phyloP scores from a whole-genome alignment of 30 jellyfish, hydroid and myxozoan genomes.

The Turritopsis rubra region DNA sequence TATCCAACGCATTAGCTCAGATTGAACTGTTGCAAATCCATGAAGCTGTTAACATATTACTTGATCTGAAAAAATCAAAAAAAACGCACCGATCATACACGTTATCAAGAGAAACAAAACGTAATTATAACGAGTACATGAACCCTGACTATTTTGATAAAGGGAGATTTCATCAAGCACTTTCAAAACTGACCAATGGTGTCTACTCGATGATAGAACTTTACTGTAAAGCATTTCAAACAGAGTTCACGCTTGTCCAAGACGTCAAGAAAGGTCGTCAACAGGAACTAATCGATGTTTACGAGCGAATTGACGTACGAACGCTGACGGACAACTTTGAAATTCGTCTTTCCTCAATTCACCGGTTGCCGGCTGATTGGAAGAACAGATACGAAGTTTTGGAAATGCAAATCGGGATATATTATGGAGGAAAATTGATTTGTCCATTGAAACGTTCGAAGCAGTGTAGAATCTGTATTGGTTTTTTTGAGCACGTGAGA shows the following conservation, averaged over 20 bases:
- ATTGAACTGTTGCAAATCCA: constrained; percentile 70
- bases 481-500: constrained; percentile 73
- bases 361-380: constrained; percentile 81
- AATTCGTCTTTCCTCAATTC: constrained; percentile 53
- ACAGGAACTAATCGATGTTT: background rate
- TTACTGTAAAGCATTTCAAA: constrained; percentile 81
- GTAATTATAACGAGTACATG: constrained; percentile 42
- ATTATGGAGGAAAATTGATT: constrained; percentile 65
- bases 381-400: constrained; percentile 48
- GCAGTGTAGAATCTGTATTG: constrained; percentile 30
- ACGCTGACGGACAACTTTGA: constrained; percentile 44
- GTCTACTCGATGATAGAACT: constrained; percentile 60
- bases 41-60: constrained; percentile 70
- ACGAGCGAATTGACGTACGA: constrained; percentile 59
- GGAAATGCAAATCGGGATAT: constrained; percentile 67
- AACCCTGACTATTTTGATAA: constrained; percentile 59
- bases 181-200: constrained; percentile 60
- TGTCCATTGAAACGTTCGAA: constrained; percentile 39
- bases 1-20: constrained; percentile 61
- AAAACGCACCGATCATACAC: constrained; percentile 15
- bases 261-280: background rate
- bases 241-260: constrained; percentile 53
- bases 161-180: constrained; percentile 69
- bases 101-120: constrained; percentile 25
- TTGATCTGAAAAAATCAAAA: constrained; percentile 37